Percentiles rank a stretch among this genome's conserved stretches.
Conservation (phyloP, 2,113 vertebrate genomes). For the Ginglymostoma cirratum region DNA sequence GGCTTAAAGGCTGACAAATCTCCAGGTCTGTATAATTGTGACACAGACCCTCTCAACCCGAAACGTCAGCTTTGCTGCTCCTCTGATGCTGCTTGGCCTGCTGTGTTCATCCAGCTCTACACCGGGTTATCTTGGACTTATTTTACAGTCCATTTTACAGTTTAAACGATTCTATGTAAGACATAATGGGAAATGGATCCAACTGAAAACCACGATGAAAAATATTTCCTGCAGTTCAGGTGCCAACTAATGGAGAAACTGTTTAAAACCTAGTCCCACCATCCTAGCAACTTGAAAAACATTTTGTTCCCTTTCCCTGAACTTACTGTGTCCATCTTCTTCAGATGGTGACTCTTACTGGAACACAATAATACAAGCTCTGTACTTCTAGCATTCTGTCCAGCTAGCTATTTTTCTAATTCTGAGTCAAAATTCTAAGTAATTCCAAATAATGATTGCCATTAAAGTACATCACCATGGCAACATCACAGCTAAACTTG, state of each 20-base stretch:
- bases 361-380: neutral
- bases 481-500: neutral
- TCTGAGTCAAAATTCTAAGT: too few relatives aligned
- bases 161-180: neutral
- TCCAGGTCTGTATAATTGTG: too few relatives aligned
- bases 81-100: too few relatives aligned
- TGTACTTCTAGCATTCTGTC: neutral
- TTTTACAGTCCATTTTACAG: too few relatives aligned
- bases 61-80: too few relatives aligned
- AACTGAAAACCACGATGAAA: neutral
- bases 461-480: neutral
- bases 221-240: neutral
- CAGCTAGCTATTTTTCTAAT: neutral
- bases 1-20: too few relatives aligned
- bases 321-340: neutral
- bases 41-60: too few relatives aligned
- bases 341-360: neutral
- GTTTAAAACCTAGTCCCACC: neutral
- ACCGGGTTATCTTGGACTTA: too few relatives aligned
- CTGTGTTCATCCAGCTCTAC: too few relatives aligned
- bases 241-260: neutral
- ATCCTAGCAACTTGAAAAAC: neutral
- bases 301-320: neutral
- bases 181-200: neutral
- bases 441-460: neutral